Base-by-base conservation (phyloP, 2,797 vertebrate species). In the Malurus splendens region DNA sequence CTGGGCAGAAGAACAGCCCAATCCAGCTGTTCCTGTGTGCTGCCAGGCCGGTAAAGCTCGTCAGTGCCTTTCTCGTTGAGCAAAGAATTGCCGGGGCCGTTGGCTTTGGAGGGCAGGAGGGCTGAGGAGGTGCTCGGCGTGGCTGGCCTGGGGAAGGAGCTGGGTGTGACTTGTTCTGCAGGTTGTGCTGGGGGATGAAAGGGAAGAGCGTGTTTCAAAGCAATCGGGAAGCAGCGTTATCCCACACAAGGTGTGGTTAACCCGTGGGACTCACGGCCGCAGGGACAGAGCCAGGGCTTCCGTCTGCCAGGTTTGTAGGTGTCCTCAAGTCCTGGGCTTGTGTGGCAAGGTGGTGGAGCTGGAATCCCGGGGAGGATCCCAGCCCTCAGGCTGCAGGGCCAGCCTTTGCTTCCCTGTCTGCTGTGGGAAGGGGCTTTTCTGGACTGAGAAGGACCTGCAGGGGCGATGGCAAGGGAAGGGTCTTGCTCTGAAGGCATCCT, bases 211-310 rank as follows among this genome's bases (percentile, higher is more conserved):
- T 12, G 6, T 54, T 64, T 27, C 57, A 24, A 23, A 85, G 78
- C 71, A 45, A 1, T 16, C 0, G 2, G 64, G 70, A 47, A 74
- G 61, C 14, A 25, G 23, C 1, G 0, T 16, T 33, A 5, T n/a
- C 57, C 81, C 36, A 24, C 3, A 0, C 16, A 2, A 72, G 76
- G 73, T 65, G 82, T 8, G 3, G 54, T 38, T 52, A 60, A 74
- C 20, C 54, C 27, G 0, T 1, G 3, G 72, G 52, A 55, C 48
- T 47, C 4, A 0, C 10, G 33, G 20, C 64, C 0, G 0, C 20
- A 6, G 59, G 70, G 24, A 47, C 27, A n/a, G 45, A 59, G 52
- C 41, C 8, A 13, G 45, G 45, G 28, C 36, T 66, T 70, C 64
- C 19, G 6, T 5, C 20, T 24, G 22, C 8, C 2, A 4, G 27